Base-by-base conservation (phyloP, 2,113 vertebrate genomes). In the Mystacornis crossleyi region DNA sequence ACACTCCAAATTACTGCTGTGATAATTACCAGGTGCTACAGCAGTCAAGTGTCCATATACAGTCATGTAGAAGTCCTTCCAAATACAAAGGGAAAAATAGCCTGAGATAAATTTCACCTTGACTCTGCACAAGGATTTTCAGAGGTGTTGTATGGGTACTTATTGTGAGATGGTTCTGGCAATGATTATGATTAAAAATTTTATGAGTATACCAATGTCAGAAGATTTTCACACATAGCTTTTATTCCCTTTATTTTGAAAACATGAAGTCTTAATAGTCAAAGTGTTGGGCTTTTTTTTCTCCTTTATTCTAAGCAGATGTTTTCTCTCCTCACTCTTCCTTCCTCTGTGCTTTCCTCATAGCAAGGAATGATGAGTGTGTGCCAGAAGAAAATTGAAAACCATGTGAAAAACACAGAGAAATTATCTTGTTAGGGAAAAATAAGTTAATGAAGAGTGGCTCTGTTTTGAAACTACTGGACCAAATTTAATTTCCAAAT, bases 381-480 rank as follows among this genome's bases (percentile, higher is more conserved):
- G 19, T 92, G 95, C 92, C 87, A 94, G 83, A 88, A 93, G 17
- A 91, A 91, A 93, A 94, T 58, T 74, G 62, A 93, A 96, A 90
- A 78, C 67, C 21, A 64, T 83, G 75, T 81, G 79, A 92, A 92
- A 94, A 92, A 58, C 45, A 85, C 26, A 70, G 29, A 78, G 82
- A 93, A 89, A 85, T 36, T 79, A 83, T 54, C 93, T 80, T 91
- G 18, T 70, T 88, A 77, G 64, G 47, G 79, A 71, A 96, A 94
- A 96, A 91, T 47, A 81, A 93, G 29, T 70, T 91, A 82, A 93
- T 93, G 84, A 94, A 81, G 53, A 90, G 79, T 38, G 74, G 50
- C 79, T 94, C 47, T 73, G 26, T 78, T 94, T 93, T 90, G 66
- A 88, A 94, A 61, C 58, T 86, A 67, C 74, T 67, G 60, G 70